Base-by-base conservation (phyloP, 2,888 invertebrate species). In the Matsumyia berberina region DNA sequence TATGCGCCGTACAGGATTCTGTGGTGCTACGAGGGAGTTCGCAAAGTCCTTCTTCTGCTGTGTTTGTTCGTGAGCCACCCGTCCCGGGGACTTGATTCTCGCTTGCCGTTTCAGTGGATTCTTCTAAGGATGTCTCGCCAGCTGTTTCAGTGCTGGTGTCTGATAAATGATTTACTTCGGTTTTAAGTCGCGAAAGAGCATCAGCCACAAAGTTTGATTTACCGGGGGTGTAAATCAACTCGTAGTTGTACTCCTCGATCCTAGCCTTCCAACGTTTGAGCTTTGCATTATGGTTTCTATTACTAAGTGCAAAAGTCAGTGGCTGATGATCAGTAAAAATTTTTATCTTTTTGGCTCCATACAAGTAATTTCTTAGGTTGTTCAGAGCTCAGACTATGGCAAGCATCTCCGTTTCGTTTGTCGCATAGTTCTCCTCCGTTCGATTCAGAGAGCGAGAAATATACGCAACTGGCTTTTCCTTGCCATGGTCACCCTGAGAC, bases 1-100 rank as follows among this genome's bases (percentile, higher is more conserved):
- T 85, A 46, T 86, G 85, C 7, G 62, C 39, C 0, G 86, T 86
- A 35, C 24, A 31, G 19, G 55, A 57, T 15, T 57, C 55, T 9
- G 31, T 53, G 15, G 44, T 35, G 6, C 15, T 29, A 11, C 11
- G 11, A n/a, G 60, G 39, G 24, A 19, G 46, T 24, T 46, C 60
- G 4, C 44, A 39, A 17, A 53, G 31, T 53, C 42, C 53, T 44
- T 53, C 67, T 1, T 67, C 31, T 7, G 67, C 44, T 5, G 17
- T 53, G 2, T 11, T 15, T n/a, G 31, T 67, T 12, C 11, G 33
- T 9, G 53, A 53, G 33, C 8, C 33, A n/a, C n/a, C n/a, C n/a
- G n/a, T n/a, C n/a, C n/a, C n/a, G n/a, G n/a, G n/a, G n/a, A n/a
- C n/a, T n/a, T n/a, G n/a, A n/a, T n/a, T n/a, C n/a, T n/a, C n/a